phyloP scores from a whole-genome alignment of 1,140 invertebrate genomes.

The Homarus americanus region DNA sequence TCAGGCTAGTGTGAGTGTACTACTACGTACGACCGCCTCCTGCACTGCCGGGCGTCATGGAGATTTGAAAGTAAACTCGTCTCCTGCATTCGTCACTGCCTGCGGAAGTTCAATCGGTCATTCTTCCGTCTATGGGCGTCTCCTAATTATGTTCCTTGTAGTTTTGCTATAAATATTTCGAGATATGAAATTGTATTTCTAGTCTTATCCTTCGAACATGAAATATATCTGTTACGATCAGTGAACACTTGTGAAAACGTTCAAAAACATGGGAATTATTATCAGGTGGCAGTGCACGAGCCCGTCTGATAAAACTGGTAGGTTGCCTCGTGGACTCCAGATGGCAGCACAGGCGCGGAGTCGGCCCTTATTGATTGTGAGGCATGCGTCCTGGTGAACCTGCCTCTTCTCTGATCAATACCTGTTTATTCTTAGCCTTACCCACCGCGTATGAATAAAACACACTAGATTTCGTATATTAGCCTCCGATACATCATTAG shows the following conservation, averaged over 20 bases:
- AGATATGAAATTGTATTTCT: not conserved
- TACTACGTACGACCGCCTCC: constrained; percentile 4
- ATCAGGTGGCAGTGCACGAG: not conserved
- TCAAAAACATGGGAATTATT: constrained; percentile 34
- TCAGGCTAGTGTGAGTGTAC: constrained; percentile 32
- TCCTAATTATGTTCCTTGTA: not conserved
- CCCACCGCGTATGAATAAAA: not conserved
- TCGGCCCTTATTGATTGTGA: constrained; percentile 37
- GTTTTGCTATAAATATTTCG: not conserved
- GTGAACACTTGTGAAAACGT: constrained; percentile 30
- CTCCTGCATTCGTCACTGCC: not conserved
- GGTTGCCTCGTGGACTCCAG: constrained; percentile 23
- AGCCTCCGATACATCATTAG: not conserved
- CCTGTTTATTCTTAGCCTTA: not conserved
- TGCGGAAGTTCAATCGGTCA: not conserved
- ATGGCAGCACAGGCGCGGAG: constrained; percentile 19
- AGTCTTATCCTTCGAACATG: not conserved
- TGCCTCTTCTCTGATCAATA: constrained; percentile 44
- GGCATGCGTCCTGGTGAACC: constrained; percentile 34
- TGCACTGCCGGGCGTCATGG: not conserved
- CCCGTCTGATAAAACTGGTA: constrained; percentile 30
- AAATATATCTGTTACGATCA: not conserved
- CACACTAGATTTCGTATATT: not conserved
- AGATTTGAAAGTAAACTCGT: constrained; percentile 34
- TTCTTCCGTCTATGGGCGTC: too few species aligned